These are phyloP conservation scores for Drosophila bocki DNA, from an alignment of 1,140 invertebrate species.

Conservation along the genomic window DNA sequence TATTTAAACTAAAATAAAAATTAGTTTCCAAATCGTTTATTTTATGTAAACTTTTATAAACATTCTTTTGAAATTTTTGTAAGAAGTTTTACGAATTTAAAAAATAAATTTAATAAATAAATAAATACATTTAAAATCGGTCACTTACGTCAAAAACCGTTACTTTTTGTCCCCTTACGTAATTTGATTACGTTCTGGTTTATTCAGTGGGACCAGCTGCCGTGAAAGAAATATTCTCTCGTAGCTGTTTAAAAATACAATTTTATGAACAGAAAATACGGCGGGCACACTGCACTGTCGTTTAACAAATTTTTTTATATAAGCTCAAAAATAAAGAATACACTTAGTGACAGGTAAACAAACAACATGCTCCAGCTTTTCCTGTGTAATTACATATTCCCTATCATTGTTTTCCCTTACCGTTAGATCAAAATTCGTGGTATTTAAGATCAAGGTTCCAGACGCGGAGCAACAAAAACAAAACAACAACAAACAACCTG, in stretches of 20 bases:
- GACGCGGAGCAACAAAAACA: conserved; percentile 14
- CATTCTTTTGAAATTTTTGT: too few relatives aligned
- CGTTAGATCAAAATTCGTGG: conserved; percentile 17
- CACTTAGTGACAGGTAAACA: conserved; percentile 31
- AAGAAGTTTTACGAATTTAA: too few relatives aligned
- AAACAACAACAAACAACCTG: conserved; percentile 53
- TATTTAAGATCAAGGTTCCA: conserved; percentile 17
- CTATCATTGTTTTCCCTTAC: background rate
- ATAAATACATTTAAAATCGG: too few relatives aligned
- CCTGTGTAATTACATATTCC: too few relatives aligned
- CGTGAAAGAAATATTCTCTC: accelerated
- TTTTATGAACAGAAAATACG: background rate
- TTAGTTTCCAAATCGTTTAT: too few relatives aligned
- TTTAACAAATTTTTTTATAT: conserved; percentile 39
- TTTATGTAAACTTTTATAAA: too few relatives aligned
- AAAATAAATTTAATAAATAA: too few relatives aligned
- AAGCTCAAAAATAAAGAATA: conserved; percentile 9
- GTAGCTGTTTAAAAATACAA: background rate
- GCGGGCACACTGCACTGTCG: background rate
- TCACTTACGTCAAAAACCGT: too few relatives aligned
- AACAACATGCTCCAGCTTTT: background rate
- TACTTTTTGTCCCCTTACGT: too few relatives aligned
- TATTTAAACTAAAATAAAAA: too few relatives aligned
- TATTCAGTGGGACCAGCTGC: background rate
- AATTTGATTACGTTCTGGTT: too few relatives aligned